Evolutionary conservation across 1,140 invertebrate species (phyloP).

Genomic region (Mylabris phalerata): DNA sequence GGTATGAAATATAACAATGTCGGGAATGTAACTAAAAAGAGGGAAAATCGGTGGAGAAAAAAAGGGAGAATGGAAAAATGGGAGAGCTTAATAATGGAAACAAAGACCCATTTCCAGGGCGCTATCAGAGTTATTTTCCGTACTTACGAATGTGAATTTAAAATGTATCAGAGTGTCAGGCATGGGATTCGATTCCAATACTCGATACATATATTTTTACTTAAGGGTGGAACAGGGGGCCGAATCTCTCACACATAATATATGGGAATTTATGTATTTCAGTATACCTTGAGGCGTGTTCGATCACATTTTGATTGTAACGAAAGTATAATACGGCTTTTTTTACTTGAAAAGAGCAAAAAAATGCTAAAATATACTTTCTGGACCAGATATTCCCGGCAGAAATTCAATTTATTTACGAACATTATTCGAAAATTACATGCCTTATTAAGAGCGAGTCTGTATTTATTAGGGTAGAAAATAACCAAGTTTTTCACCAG

Average conservation of each 20-base stretch:
- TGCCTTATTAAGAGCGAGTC: too few relatives aligned
- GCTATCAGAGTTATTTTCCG: slow-evolving; percentile 28
- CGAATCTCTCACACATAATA: slow-evolving; percentile 22
- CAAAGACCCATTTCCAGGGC: slow-evolving; percentile 14
- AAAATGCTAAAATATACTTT: too few relatives aligned
- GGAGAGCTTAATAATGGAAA: slow-evolving; percentile 21
- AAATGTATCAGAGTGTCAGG: slow-evolving; percentile 38
- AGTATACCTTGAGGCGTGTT: slow-evolving; percentile 37
- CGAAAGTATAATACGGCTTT: slow-evolving; percentile 19
- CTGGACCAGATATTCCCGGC: too few relatives aligned
- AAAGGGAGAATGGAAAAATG: slow-evolving; percentile 20
- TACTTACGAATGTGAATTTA: slow-evolving; percentile 40
- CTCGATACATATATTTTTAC: slow-evolving; percentile 43
- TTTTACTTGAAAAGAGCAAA: too few relatives aligned
- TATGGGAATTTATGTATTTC: slow-evolving; percentile 41
- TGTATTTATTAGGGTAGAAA: too few relatives aligned
- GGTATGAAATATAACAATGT: too few relatives aligned
- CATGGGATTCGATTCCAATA: slow-evolving; percentile 38
- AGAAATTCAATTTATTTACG: too few relatives aligned
- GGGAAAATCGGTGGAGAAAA: slow-evolving; percentile 1
- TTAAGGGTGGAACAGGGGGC: slow-evolving; percentile 35
- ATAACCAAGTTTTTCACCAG: too few relatives aligned
- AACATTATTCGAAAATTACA: too few relatives aligned
- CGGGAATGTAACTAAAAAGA: too few relatives aligned
- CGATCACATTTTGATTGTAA: slow-evolving; percentile 39